Evolutionary conservation across 2,113 vertebrate genomes (phyloP), one percentile per base, ranked within the genome.

Genomic region (Melanotaenia duboulayi): DNA sequence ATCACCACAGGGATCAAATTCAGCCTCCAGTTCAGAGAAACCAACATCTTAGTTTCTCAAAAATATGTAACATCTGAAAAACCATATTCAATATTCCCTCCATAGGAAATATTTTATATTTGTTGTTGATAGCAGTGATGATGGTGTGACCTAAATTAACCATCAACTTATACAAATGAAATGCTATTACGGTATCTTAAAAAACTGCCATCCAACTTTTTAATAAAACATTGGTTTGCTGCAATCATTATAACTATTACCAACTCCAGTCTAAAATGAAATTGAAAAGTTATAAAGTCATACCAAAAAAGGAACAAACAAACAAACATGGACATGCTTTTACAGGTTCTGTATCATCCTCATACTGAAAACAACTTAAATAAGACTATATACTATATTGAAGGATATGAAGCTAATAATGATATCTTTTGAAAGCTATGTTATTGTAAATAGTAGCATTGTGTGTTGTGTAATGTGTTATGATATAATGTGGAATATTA

Each of bases 91-190:
- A 16, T 49, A 40, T 57, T 7, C 14, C 28, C 8, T 4, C 4
- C 13, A 59, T 48, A 54, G 9, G 7, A 25, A 37, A 65, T 46
- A 37, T 7, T 14, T 48, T 48, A 48, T n/a, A 46, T 1, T n/a
- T 20, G 12, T 51, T 74, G 22, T 48, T 68, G 23, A n/a, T 22
- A 40, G 54, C 17, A 57, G 50, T 12, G 22, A 65, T 22, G 23
- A 25, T 8, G 0, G 25, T 17, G 42, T 62, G 1, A 32, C 28
- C 48, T 66, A 20, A 51, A 51, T 71, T 23, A 52, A 37, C 3
- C 42, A 71, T 54, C 32, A 61, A 17, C 12, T 32, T 24, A 10
- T n/a, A 25, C 12, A 55, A 23, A n/a, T 11, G 48, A 57, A 65
- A 22, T 14, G 14, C 25, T 14, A 16, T 13, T 16, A n/a, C n/a